Base-by-base conservation (phyloP, 2,797 vertebrate species). In the Crypturellus tataupa region DNA sequence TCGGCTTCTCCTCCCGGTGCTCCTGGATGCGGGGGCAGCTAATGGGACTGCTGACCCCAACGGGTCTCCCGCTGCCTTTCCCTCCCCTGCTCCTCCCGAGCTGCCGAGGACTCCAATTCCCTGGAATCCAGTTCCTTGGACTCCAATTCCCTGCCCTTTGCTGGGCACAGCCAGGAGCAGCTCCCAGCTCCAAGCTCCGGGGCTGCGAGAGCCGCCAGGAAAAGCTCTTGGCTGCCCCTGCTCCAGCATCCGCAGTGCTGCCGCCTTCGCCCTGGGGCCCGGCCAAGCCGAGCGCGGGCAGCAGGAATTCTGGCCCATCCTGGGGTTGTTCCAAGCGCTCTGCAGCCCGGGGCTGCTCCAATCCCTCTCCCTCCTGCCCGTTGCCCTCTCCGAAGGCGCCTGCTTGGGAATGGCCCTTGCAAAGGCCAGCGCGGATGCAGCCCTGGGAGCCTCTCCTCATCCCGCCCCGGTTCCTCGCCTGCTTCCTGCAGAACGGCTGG, bases 381-480 rank as follows among this genome's bases (percentile, higher is more conserved):
- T 40, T 56, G 17, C 49, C 53, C 59, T 29, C 56, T n/a, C 71
- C 44, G 85, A 35, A 37, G 77, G 53, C 83, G 77, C 51, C 81
- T 69, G 79, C 51, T 51, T 15, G 12, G 11, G 17, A 69, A 13
- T 58, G 75, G 37, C 63, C 70, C 62, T 73, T 24, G 39, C 56
- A 37, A 19, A 55, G 59, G 55, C 24, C 8, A 75, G 68, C 78
- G 77, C 31, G 23, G 46, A 86, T 62, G 21, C 6, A 63, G 80
- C 83, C 78, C 79, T 84, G 53, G 64, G 14, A 68, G 68, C 89
- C 71, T 47, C 92, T 90, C 56, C 58, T 70, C 85, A 64, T 73
- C 84, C 81, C 94, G 90, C 78, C 81, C 76, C 87, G 44, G 51
- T 76, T 89, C 81, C 78, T 85, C 71, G 1, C 35, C 47, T 56